Conservation (phyloP, 2,113 vertebrate genomes). For the Sceloporus tristichus region DNA sequence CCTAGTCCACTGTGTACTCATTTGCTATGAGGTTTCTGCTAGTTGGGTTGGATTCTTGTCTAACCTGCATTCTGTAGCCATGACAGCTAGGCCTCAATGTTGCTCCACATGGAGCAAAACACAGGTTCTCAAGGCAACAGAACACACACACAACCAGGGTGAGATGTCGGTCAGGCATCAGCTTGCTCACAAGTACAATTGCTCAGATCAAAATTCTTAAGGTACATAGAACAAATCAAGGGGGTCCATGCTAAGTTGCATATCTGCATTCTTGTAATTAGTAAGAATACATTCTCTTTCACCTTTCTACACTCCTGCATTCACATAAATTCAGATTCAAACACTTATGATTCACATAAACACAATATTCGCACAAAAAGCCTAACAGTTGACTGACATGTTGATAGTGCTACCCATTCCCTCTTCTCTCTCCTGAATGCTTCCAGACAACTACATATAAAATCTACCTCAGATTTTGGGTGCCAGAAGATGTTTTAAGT, state of each 20-base stretch:
- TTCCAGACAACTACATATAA: background rate
- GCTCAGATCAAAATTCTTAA: background rate
- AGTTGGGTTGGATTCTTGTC: background rate
- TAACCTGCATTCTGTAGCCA: background rate
- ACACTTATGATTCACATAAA: background rate
- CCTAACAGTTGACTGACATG: too few relatives aligned
- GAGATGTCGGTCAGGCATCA: too few relatives aligned
- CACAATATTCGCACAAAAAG: background rate
- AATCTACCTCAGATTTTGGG: background rate
- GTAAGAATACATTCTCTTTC: background rate
- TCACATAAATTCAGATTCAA: background rate
- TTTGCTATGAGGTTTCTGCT: background rate
- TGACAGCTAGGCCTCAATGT: background rate
- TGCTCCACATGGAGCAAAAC: too few relatives aligned
- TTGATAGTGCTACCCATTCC: background rate
- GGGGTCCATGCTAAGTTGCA: background rate
- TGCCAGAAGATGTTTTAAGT: background rate
- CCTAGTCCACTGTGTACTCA: background rate
- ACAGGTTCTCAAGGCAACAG: background rate
- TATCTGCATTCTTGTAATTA: background rate
- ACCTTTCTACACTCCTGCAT: background rate
- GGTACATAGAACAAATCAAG: background rate
- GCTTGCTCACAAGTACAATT: background rate
- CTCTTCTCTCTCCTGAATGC: background rate
- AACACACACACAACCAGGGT: background rate